These are phyloP conservation scores for Stomatorhinus walkeri DNA, from an alignment of 2,797 vertebrate genomes.

Conservation along the genomic window DNA sequence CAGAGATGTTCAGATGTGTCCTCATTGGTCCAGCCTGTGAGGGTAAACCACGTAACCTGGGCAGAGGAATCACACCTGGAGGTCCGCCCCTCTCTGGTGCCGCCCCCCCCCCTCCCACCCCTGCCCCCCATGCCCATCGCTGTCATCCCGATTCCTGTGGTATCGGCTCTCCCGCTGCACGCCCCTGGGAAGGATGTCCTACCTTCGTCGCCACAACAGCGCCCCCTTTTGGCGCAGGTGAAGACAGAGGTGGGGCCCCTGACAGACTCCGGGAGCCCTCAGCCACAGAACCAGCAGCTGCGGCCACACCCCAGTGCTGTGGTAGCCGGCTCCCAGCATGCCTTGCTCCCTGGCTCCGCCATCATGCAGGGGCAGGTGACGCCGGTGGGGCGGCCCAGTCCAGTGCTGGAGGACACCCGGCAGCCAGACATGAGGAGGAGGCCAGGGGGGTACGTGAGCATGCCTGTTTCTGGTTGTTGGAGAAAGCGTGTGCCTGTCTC, in stretches of 20 bases:
- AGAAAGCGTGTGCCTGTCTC: background rate
- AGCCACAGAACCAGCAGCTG: constrained; percentile 37
- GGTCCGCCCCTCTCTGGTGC: constrained; percentile 49
- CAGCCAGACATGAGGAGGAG: constrained; percentile 82
- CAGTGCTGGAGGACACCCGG: constrained; percentile 71
- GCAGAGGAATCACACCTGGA: constrained; percentile 43
- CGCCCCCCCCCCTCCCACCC: constrained; percentile 44
- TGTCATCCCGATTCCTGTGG: constrained; percentile 77
- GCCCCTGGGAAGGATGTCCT: constrained; percentile 46
- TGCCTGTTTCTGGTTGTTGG: constrained; percentile 26
- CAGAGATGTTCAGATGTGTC: constrained; percentile 58
- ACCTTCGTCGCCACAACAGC: constrained; percentile 43
- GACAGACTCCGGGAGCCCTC: constrained; percentile 58
- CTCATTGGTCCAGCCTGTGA: constrained; percentile 43
- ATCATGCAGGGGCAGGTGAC: constrained; percentile 46
- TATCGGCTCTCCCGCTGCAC: constrained; percentile 49
- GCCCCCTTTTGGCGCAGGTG: constrained; percentile 55
- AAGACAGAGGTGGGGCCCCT: constrained; percentile 61
- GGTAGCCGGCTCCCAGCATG: constrained; percentile 70
- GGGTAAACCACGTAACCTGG: constrained; percentile 57
- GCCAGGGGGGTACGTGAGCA: constrained; percentile 76
- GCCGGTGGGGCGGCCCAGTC: constrained; percentile 57
- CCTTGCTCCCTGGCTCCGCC: constrained; percentile 67
- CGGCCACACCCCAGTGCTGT: constrained; percentile 70
- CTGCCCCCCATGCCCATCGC: constrained; percentile 56